Percentiles rank a stretch among this genome's conserved stretches.
Conservation (phyloP, 2,888 invertebrate species). For the Cabera pusaria region DNA sequence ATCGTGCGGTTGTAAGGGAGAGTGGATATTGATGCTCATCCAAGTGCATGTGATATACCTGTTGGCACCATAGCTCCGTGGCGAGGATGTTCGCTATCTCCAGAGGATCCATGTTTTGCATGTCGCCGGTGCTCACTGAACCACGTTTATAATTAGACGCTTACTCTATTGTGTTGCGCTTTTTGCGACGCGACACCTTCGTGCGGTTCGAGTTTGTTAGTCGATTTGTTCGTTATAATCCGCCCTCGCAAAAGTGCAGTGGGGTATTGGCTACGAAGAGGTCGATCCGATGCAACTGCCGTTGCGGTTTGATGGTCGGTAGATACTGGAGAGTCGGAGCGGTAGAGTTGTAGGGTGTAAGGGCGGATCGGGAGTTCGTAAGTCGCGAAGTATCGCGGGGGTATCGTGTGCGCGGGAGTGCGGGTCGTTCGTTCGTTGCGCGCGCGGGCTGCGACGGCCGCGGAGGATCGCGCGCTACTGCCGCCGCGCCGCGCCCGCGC, state of each 20-base stretch:
- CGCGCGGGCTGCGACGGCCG: slow-evolving; percentile 81
- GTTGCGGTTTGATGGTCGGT: slow-evolving; percentile 33
- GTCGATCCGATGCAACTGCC: slow-evolving; percentile 52
- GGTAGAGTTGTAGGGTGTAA: too few species aligned
- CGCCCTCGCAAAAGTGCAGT: slow-evolving; percentile 74
- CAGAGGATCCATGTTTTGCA: slow-evolving; percentile 89
- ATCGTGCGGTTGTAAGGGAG: too few species aligned
- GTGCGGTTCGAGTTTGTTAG: slow-evolving; percentile 79
- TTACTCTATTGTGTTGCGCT: slow-evolving; percentile 82
- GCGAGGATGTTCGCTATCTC: slow-evolving; percentile 93
- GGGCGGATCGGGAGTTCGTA: slow-evolving; percentile 63
- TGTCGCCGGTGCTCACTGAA: slow-evolving; percentile 64
- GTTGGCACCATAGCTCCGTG: slow-evolving; percentile 92
- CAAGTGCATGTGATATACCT: slow-evolving; percentile 84
- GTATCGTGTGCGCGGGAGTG: slow-evolving; percentile 74
- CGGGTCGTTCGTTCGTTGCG: slow-evolving; percentile 83
- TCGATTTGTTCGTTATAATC: slow-evolving; percentile 81
- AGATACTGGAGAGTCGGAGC: too few species aligned
- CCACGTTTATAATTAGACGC: slow-evolving; percentile 81
- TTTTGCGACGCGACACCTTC: slow-evolving; percentile 82
- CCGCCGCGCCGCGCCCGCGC: slow-evolving; percentile 61
- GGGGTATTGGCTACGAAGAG: slow-evolving; percentile 49
- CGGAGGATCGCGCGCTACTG: slow-evolving; percentile 82
- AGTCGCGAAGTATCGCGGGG: slow-evolving; percentile 58
- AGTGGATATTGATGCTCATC: too few species aligned